Percentiles rank a stretch among this genome's conserved stretches.
Evolutionary conservation across 2,113 vertebrate species (phyloP).

Genomic region (Anolis carolinensis): DNA sequence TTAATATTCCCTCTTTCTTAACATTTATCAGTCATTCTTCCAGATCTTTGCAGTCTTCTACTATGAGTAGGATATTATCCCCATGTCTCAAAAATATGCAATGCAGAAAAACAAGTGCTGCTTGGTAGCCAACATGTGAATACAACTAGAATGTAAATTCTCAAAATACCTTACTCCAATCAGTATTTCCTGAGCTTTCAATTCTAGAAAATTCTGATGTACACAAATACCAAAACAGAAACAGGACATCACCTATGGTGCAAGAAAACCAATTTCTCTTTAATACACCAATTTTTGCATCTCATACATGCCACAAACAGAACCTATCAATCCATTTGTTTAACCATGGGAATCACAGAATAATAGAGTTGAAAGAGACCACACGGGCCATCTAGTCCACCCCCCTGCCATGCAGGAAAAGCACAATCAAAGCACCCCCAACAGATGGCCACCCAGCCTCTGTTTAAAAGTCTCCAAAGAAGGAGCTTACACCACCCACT

Average conservation of each 20-base stretch:
- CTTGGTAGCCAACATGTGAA: neutral
- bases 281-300: neutral
- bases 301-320: neutral
- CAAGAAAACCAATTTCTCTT: neutral
- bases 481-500: no score
- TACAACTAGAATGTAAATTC: neutral
- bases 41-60: no score
- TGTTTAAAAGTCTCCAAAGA: no score
- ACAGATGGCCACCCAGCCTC: no score
- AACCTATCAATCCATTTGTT: neutral
- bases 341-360: fast-evolving
- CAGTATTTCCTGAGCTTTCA: neutral
- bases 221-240: neutral
- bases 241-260: neutral
- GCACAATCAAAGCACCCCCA: no score
- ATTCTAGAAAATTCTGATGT: neutral
- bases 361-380: no score
- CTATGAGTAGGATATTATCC: no score
- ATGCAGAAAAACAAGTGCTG: no score
- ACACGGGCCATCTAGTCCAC: no score
- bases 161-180: neutral
- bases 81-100: neutral
- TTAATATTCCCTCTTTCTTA: no score
- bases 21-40: no score
- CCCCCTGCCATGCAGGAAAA: no score